These are phyloP conservation scores for Heterotis niloticus DNA, from an alignment of 2,113 vertebrate species.

Conservation along the genomic window DNA sequence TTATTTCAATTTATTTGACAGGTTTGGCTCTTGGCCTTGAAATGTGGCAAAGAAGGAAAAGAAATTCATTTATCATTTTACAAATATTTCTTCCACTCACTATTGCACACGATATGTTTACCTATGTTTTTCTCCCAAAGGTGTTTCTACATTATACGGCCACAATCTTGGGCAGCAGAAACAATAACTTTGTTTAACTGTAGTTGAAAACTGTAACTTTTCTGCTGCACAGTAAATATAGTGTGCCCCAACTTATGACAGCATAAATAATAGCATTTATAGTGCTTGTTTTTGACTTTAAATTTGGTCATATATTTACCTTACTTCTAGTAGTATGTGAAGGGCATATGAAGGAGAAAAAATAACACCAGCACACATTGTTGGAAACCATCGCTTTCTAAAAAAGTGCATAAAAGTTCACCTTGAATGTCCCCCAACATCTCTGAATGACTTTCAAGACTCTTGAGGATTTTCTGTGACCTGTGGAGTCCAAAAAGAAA, in stretches of 20 bases:
- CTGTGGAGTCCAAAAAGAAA: too few relatives aligned
- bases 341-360: constrained; percentile 9
- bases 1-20: constrained; percentile 26
- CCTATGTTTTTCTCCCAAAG: neutral
- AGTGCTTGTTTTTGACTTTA: constrained; percentile 30
- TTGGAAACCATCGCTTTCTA: too few relatives aligned
- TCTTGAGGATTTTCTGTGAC: too few relatives aligned
- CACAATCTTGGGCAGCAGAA: constrained; percentile 11
- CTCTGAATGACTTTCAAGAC: too few relatives aligned
- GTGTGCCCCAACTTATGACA: too few relatives aligned
- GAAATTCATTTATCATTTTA: constrained; percentile 24
- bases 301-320: too few relatives aligned
- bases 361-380: too few relatives aligned
- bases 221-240: constrained; percentile 9
- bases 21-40: constrained; percentile 13
- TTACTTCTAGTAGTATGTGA: too few relatives aligned
- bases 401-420: too few relatives aligned
- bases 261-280: too few relatives aligned
- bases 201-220: neutral
- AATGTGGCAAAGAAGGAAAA: constrained; percentile 11
- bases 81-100: constrained; percentile 7
- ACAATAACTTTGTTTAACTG: neutral
- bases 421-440: too few relatives aligned
- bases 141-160: neutral
- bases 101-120: constrained; percentile 10